phyloP scores from a whole-genome alignment of 2,113 vertebrate species.

The Laticauda laticaudata region DNA sequence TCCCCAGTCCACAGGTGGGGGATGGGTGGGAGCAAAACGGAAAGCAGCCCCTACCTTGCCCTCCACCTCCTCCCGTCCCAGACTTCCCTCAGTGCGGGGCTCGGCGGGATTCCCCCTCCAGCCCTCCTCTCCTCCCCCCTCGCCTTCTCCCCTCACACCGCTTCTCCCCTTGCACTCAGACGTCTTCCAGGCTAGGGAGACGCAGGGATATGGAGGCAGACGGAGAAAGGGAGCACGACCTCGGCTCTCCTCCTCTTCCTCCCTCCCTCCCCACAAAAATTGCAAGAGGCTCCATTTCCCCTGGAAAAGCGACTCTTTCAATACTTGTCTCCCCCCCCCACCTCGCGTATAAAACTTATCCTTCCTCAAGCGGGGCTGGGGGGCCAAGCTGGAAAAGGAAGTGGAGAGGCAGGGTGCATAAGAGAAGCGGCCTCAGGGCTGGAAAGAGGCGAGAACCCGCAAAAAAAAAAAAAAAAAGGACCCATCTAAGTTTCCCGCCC shows the following conservation, averaged over 20 bases:
- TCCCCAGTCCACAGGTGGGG: not conserved
- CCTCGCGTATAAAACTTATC: not conserved
- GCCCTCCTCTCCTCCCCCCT: not conserved
- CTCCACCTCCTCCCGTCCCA: too few relatives aligned
- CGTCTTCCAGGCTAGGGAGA: not conserved
- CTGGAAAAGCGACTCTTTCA: not conserved
- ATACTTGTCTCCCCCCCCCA: not conserved
- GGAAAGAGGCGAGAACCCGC: not conserved
- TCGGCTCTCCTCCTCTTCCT: not conserved
- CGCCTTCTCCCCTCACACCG: not conserved
- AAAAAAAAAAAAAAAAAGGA: not conserved
- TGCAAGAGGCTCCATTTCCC: not conserved
- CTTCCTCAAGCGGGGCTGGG: not conserved
- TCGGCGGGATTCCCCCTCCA: not conserved
- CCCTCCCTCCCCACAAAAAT: not conserved
- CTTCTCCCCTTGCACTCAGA: not conserved
- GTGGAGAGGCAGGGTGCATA: not conserved
- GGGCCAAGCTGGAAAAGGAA: not conserved
- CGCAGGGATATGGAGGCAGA: not conserved
- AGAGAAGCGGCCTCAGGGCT: not conserved
- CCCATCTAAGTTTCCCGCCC: constrained; percentile 11
- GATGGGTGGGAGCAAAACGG: constrained; percentile 5
- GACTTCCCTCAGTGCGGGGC: not conserved
- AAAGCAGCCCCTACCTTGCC: not conserved
- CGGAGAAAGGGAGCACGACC: not conserved